Evolutionary conservation across 2,113 vertebrate species (phyloP).

Genomic region (Zosterops japonicus): DNA sequence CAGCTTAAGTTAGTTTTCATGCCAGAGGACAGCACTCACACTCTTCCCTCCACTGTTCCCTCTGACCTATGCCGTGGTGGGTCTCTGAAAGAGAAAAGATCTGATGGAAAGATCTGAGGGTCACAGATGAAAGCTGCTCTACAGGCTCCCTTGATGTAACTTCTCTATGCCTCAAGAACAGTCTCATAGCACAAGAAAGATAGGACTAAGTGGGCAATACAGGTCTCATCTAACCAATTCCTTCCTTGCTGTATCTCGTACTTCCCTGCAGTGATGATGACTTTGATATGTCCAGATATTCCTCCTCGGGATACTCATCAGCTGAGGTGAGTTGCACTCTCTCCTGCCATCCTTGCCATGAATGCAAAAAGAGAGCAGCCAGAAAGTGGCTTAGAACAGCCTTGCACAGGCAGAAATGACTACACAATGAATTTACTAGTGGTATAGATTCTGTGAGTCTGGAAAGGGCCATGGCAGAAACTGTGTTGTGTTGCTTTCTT

Average conservation of each 20-base stretch:
- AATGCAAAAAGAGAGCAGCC: not conserved
- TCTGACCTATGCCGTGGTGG: rapidly evolving
- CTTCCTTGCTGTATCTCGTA: constrained; percentile 34
- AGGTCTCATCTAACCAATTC: not conserved
- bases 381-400: not conserved
- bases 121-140: not conserved
- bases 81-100: not conserved
- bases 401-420: not conserved
- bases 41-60: not conserved
- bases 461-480: not conserved
- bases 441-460: not conserved
- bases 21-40: not conserved
- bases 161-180: not conserved
- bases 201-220: not conserved
- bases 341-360: not conserved
- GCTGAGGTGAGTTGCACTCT: constrained; percentile 88
- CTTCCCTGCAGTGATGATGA: constrained; percentile 88
- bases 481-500: not conserved
- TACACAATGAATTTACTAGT: not conserved
- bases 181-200: not conserved
- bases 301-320: constrained; percentile 97
- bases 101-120: not conserved
- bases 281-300: constrained; percentile 99
- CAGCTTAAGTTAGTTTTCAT: not conserved
- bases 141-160: not conserved